A percentile compares a stretch with the other conserved stretches of the same genome.
phyloP scores from a whole-genome alignment of 2,888 invertebrate species.

The Noctua comes region DNA sequence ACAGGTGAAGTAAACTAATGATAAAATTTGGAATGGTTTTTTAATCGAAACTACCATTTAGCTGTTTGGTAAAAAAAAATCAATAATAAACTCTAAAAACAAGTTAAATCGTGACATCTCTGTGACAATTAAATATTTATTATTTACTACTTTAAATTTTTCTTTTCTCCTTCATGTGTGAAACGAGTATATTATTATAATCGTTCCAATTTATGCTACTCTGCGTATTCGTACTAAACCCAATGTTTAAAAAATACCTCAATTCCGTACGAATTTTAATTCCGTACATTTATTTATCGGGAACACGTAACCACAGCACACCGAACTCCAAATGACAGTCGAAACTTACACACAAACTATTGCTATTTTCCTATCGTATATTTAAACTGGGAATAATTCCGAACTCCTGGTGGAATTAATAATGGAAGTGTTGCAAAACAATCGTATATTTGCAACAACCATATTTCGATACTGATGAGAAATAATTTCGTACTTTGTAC shows the following conservation, averaged over 20 bases:
- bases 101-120: not conserved
- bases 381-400: conserved; percentile 54
- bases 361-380: conserved; percentile 57
- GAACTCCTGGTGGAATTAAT: conserved; percentile 59
- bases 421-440: conserved; percentile 61
- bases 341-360: conserved; percentile 61
- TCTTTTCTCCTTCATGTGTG: not conserved
- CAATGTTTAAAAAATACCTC: not conserved
- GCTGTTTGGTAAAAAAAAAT: not conserved
- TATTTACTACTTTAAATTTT: too few species aligned
- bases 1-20: not conserved
- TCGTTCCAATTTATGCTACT: not conserved
- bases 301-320: conserved; percentile 52
- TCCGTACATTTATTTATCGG: conserved; percentile 38
- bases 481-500: conserved; percentile 59
- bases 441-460: conserved; percentile 56
- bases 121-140: not conserved
- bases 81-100: not conserved
- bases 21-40: not conserved
- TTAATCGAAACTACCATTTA: not conserved
- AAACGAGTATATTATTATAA: not conserved
- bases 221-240: not conserved
- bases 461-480: conserved; percentile 64
- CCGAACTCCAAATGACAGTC: conserved; percentile 43
- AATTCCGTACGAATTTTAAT: not conserved